Conservation (phyloP, 1,140 invertebrate species). For the Drepana arcuata region DNA sequence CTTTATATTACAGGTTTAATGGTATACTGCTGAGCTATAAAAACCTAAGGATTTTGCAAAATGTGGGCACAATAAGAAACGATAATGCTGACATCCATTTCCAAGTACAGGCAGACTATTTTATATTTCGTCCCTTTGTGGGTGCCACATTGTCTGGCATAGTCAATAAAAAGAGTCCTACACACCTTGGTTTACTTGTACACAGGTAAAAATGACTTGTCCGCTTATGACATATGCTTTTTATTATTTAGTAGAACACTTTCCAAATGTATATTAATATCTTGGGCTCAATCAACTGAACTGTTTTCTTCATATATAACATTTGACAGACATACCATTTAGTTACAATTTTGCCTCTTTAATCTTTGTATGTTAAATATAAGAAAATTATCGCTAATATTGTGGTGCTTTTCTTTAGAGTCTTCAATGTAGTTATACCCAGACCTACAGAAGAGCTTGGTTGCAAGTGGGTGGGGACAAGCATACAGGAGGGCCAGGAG, state of each 20-base stretch:
- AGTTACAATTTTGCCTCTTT: no score
- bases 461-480: constrained; percentile 73
- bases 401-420: no score
- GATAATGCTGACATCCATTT: constrained; percentile 75
- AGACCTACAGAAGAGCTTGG: constrained; percentile 65
- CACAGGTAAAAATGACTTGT: constrained; percentile 73
- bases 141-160: constrained; percentile 69
- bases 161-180: constrained; percentile 75
- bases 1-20: constrained; percentile 57
- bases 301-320: neutral
- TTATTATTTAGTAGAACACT: no score
- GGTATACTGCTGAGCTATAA: constrained; percentile 77
- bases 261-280: no score
- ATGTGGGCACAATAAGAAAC: constrained; percentile 68
- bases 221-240: no score
- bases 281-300: no score
- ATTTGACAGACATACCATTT: no score
- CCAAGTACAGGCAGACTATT: constrained; percentile 77
- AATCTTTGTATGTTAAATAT: no score
- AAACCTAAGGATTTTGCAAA: constrained; percentile 73
- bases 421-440: constrained; percentile 77
- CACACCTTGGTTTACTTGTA: constrained; percentile 76
- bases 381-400: no score
- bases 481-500: constrained; percentile 72
- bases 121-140: constrained; percentile 73